Evolutionary conservation across 2,113 vertebrate species (phyloP), one percentile per base, ranked within the genome.

Genomic region (Anarrhichthys ocellatus): DNA sequence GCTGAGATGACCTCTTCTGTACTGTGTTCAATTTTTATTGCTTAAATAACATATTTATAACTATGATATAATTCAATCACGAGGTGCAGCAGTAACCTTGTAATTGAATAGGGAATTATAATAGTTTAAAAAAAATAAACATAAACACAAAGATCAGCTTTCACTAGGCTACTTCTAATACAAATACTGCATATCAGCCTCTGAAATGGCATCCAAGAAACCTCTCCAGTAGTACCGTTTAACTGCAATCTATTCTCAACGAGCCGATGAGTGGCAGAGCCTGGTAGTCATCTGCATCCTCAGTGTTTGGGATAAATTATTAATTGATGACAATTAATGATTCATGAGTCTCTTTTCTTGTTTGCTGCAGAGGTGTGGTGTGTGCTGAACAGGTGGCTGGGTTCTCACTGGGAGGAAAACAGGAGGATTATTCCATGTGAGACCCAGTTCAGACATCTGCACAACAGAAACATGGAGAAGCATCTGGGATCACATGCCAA

Each of bases 271-370:
- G 17, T 63, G 15, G 24, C 38, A 80, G 48, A 78, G 20, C 13
- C 61, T 74, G 56, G 56, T 48, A 78, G 54, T 48, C 67, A 72
- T 88, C 84, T 90, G 80, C 76, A 78, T 76, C 68, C 29, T 75
- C 50, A 17, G 64, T 54, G 38, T 82, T 84, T 65, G 67, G 40
- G 62, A 89, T 91, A 58, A 61, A 88, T 91, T 73, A 91, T 88
- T 90, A 85, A 93, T 86, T 79, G 75, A 80, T 79, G 63, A 69
- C 78, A 71, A 89, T 95, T 66, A 92, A 94, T 92, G 81, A 95
- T 95, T 93, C 54, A 94, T 86, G 84, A 32, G 34, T 59, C 46
- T 62, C 78, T 69, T 64, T 85, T 67, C 75, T 81, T 85, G 86
- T 86, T 73, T 81, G 80, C 70, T 70, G 77, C 68, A 80, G 83